These are phyloP conservation scores for Athetis lepigone DNA, from an alignment of 2,888 invertebrate genomes.

Conservation along the genomic window DNA sequence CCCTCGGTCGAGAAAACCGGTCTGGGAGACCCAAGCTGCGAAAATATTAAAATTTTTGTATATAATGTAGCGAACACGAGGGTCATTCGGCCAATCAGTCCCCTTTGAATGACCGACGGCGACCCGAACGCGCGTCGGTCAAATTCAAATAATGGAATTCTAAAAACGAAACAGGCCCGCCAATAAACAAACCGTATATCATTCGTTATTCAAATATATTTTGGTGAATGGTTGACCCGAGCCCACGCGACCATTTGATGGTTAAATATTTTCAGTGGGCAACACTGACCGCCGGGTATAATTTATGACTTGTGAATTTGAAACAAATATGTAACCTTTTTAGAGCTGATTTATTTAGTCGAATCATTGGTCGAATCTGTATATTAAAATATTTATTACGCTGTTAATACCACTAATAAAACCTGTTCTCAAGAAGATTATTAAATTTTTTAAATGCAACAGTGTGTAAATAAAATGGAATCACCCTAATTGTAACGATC, in stretches of 20 bases:
- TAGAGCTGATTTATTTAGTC: slow-evolving; percentile 57
- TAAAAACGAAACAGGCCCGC: slow-evolving; percentile 87
- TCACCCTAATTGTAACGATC: slow-evolving; percentile 85
- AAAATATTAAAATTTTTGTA: slow-evolving; percentile 86
- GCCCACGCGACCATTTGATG: slow-evolving; percentile 89
- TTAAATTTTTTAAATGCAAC: slow-evolving; percentile 33
- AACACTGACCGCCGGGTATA: slow-evolving; percentile 77
- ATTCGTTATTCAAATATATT: slow-evolving; percentile 89
- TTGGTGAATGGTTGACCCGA: slow-evolving; percentile 89
- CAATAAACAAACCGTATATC: slow-evolving; percentile 91
- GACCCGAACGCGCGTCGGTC: slow-evolving; percentile 87
- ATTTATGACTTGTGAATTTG: slow-evolving; percentile 86
- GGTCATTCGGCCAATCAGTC: slow-evolving; percentile 81
- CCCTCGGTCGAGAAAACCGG: slow-evolving; percentile 76
- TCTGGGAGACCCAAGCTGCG: slow-evolving; percentile 81
- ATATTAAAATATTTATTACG: slow-evolving; percentile 1
- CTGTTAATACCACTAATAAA: slow-evolving; percentile 35
- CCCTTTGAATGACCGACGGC: slow-evolving; percentile 82
- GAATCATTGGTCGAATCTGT: too few species aligned
- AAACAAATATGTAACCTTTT: slow-evolving; percentile 65
- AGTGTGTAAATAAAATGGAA: slow-evolving; percentile 64
- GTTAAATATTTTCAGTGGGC: slow-evolving; percentile 90
- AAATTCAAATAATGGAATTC: slow-evolving; percentile 84
- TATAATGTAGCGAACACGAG: slow-evolving; percentile 82
- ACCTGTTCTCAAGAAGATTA: slow-evolving; percentile 18